Percentiles rank a stretch among this genome's conserved stretches.
phyloP scores from a whole-genome alignment of 2,113 vertebrate species.

The Etia nguti region DNA sequence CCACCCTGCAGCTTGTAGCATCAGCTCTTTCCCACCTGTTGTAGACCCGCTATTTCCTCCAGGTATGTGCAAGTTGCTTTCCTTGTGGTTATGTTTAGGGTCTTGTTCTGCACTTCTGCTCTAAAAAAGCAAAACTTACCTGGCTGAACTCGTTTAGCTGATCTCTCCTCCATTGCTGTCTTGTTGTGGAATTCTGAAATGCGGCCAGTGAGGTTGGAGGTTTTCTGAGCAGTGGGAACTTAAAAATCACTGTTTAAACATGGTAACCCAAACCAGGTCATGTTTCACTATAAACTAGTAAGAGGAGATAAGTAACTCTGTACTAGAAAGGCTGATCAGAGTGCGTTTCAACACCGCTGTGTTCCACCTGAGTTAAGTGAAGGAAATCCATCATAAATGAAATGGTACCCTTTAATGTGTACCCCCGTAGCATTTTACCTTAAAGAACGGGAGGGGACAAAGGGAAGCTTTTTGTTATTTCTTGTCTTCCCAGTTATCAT shows the following conservation, averaged over 20 bases:
- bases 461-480: background rate
- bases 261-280: background rate
- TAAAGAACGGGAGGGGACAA: background rate
- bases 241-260: background rate
- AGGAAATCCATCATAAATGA: background rate
- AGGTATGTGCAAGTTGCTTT: background rate
- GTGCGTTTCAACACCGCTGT: background rate
- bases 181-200: background rate
- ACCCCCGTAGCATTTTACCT: background rate
- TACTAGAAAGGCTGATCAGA: background rate
- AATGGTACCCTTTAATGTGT: background rate
- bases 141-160: background rate
- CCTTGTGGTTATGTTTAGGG: background rate
- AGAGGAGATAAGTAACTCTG: background rate
- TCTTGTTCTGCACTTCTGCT: accelerated
- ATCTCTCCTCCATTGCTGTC: background rate
- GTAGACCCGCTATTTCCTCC: accelerated
- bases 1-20: accelerated
- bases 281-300: background rate
- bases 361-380: background rate
- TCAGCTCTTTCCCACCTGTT: background rate
- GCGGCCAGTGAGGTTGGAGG: background rate
- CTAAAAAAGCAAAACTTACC: background rate
- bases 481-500: background rate
- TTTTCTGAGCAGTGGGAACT: background rate